A percentile compares a stretch with the other conserved stretches of the same genome.
These are phyloP conservation scores for Stichopus chloronotus DNA, from an alignment of 35 echinoderm and acorn worm genomes.

Conservation along the genomic window DNA sequence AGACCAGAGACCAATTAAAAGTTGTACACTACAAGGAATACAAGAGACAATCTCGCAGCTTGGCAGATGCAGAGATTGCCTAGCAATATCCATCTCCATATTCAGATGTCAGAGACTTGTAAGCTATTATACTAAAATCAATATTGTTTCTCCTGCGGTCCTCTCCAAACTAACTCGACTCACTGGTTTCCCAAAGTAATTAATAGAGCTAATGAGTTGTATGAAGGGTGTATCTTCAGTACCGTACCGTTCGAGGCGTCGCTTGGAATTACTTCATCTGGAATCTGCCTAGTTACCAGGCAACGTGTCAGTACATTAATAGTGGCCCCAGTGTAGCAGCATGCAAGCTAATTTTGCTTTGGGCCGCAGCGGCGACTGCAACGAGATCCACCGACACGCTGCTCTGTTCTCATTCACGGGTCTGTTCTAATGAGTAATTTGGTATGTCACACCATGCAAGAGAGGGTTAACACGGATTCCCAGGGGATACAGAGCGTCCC, in stretches of 20 bases:
- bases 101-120: too few relatives aligned
- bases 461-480: not conserved
- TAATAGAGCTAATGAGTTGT: not conserved
- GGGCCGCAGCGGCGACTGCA: not conserved
- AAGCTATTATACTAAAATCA: too few relatives aligned
- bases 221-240: too few relatives aligned
- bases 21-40: too few relatives aligned
- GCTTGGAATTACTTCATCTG: too few relatives aligned
- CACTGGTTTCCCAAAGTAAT: not conserved
- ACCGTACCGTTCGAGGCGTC: too few relatives aligned
- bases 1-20: too few relatives aligned
- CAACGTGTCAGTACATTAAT: not conserved
- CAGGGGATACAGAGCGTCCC: not conserved
- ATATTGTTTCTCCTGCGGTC: too few relatives aligned
- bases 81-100: too few relatives aligned
- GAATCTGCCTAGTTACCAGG: not conserved
- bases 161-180: not conserved
- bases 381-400: not conserved
- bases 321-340: not conserved
- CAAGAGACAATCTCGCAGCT: too few relatives aligned
- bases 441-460: constrained; percentile 18
- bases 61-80: too few relatives aligned
- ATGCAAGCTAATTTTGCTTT: not conserved
- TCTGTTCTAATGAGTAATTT: constrained; percentile 8
- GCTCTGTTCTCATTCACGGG: constrained; percentile 9